These are phyloP conservation scores for Lithobius niger DNA, from an alignment of 1,140 invertebrate genomes.

Conservation along the genomic window DNA sequence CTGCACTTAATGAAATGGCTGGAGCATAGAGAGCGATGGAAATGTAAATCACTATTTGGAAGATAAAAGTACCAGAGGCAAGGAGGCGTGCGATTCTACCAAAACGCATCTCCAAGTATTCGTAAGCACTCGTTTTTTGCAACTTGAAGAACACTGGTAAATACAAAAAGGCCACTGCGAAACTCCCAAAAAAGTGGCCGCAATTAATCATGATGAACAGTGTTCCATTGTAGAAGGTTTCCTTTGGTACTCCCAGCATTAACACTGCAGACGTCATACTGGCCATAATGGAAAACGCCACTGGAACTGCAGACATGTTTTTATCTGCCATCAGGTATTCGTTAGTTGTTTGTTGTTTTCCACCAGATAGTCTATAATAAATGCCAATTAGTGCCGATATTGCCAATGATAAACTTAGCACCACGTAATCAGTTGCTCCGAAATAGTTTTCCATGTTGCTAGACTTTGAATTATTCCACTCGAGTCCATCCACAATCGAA, in stretches of 20 bases:
- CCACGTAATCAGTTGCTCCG: slow-evolving; percentile 42
- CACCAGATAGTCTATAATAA: slow-evolving; percentile 70
- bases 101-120: slow-evolving; percentile 29
- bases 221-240: slow-evolving; percentile 69
- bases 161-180: slow-evolving; percentile 62
- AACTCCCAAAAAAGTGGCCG: slow-evolving; percentile 65
- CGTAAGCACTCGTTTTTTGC: slow-evolving; percentile 72
- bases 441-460: not conserved
- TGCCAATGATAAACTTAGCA: slow-evolving; percentile 44
- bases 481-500: no score
- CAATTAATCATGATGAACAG: slow-evolving; percentile 73
- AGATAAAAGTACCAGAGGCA: slow-evolving; percentile 21
- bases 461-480: no score
- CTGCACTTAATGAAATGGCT: slow-evolving; percentile 74
- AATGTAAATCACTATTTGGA: slow-evolving; percentile 58
- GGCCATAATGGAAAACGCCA: slow-evolving; percentile 75
- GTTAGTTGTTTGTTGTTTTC: slow-evolving; percentile 68
- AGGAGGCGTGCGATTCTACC: slow-evolving; percentile 16
- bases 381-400: slow-evolving; percentile 58
- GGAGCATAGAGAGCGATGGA: slow-evolving; percentile 87
- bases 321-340: slow-evolving; percentile 69
- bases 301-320: slow-evolving; percentile 59
- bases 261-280: slow-evolving; percentile 92
- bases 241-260: slow-evolving; percentile 70
- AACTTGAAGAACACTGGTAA: slow-evolving; percentile 79